phyloP scores from a whole-genome alignment of 2,888 invertebrate species.

The Nephrotoma guestfalica region DNA sequence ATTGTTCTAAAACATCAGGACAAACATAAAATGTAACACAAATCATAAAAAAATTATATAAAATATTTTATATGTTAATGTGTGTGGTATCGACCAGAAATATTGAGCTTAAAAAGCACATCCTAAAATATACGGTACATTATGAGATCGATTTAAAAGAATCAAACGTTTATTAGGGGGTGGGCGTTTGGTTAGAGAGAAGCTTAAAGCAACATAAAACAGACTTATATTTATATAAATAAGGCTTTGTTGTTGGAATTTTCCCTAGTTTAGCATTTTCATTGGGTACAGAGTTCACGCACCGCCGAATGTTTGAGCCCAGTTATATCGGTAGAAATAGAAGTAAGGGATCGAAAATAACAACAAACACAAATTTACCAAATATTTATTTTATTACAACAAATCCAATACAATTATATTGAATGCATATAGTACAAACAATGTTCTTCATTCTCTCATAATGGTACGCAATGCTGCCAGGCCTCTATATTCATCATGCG shows the following conservation, averaged over 20 bases:
- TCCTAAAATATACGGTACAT: not conserved
- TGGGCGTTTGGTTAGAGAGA: not conserved
- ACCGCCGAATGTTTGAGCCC: not conserved
- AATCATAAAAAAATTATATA: not conserved
- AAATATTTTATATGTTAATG: not conserved
- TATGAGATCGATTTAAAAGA: not conserved
- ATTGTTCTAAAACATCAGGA: not conserved
- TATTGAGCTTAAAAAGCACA: not conserved
- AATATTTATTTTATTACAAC: not conserved
- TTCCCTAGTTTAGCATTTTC: not conserved
- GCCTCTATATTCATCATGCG: not conserved
- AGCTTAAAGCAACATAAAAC: not conserved
- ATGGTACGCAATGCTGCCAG: not conserved
- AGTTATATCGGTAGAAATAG: not conserved
- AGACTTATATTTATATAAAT: not conserved
- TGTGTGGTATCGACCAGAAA: not conserved
- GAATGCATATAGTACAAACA: not conserved
- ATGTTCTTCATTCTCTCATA: not conserved
- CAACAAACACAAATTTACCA: not conserved
- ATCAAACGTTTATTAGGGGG: not conserved
- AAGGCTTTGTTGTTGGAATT: not conserved
- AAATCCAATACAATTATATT: not conserved
- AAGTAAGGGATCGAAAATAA: not conserved
- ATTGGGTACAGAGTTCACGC: not conserved
- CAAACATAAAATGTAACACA: not conserved